Evolutionary conservation across 2,797 vertebrate genomes (phyloP).

Genomic region (Aphelocoma californica): DNA sequence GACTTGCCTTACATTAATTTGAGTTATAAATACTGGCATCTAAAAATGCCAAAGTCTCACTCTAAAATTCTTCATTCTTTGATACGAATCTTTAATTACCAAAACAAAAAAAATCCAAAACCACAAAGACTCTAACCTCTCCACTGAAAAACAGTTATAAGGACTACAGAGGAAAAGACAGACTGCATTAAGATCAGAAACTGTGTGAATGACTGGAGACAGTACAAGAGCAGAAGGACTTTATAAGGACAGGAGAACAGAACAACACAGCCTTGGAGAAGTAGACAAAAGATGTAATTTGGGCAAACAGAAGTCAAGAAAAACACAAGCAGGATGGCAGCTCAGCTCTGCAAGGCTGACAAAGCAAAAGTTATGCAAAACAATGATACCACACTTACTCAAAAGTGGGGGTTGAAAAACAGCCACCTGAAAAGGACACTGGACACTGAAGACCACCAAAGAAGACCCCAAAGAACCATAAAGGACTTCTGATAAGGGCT

Average conservation of each 20-base stretch:
- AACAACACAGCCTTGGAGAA: background rate
- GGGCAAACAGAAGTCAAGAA: background rate
- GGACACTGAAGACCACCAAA: background rate
- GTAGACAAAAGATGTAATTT: background rate
- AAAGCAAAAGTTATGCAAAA: background rate
- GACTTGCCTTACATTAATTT: background rate
- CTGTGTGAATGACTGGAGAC: background rate
- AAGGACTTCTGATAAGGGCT: background rate
- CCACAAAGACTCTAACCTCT: background rate
- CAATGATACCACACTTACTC: background rate
- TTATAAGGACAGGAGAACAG: background rate
- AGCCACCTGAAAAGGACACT: background rate
- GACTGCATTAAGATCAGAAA: background rate
- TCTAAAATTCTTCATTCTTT: background rate
- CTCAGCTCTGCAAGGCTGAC: background rate
- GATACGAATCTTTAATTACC: background rate
- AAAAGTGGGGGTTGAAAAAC: background rate
- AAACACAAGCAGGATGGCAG: background rate
- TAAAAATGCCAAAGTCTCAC: background rate
- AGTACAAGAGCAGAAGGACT: background rate
- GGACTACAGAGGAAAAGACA: background rate
- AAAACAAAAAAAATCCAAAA: background rate
- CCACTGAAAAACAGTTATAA: background rate
- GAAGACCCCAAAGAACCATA: background rate
- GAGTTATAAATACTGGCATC: background rate